Evolutionary conservation across 2,113 vertebrate genomes (phyloP).

Genomic region (Pimephales promelas): DNA sequence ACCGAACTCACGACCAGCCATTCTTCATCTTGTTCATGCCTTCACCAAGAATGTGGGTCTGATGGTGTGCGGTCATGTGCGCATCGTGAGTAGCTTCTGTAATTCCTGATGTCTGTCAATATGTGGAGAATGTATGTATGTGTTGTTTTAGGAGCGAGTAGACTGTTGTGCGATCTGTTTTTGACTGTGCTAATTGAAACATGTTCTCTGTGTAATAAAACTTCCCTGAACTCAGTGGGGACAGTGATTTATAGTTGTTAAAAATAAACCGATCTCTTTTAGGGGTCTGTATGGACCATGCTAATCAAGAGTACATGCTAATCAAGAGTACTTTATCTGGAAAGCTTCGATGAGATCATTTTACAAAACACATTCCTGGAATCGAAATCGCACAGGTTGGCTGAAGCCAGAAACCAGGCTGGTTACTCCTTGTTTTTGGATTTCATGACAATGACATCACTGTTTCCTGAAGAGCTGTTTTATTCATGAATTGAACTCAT

Average conservation of each 20-base stretch:
- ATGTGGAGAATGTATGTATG: background rate
- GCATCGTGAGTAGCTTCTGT: slow-evolving; percentile 78
- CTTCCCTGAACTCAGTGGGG: slow-evolving; percentile 46
- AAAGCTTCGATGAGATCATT: background rate
- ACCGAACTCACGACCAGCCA: slow-evolving; percentile 91
- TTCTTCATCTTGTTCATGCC: slow-evolving; percentile 91
- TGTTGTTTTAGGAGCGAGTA: background rate
- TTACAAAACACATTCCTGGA: too few species aligned
- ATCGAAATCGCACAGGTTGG: background rate
- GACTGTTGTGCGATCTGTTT: background rate
- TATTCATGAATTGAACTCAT: too few species aligned
- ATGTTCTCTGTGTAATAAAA: slow-evolving; percentile 46
- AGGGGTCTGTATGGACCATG: slow-evolving; percentile 4
- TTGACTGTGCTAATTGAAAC: background rate
- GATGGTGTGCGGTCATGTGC: slow-evolving; percentile 95
- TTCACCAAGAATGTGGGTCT: slow-evolving; percentile 98
- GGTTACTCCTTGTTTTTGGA: too few species aligned
- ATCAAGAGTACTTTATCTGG: slow-evolving; percentile 44
- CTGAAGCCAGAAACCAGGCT: too few species aligned
- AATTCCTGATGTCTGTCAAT: background rate
- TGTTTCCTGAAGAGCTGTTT: too few species aligned
- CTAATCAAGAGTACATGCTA: slow-evolving; percentile 54
- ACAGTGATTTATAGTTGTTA: slow-evolving; percentile 41
- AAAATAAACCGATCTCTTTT: slow-evolving; percentile 39
- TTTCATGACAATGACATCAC: too few species aligned